Evolutionary conservation across 2,797 vertebrate genomes (phyloP).

Genomic region (Tapirus indicus): DNA sequence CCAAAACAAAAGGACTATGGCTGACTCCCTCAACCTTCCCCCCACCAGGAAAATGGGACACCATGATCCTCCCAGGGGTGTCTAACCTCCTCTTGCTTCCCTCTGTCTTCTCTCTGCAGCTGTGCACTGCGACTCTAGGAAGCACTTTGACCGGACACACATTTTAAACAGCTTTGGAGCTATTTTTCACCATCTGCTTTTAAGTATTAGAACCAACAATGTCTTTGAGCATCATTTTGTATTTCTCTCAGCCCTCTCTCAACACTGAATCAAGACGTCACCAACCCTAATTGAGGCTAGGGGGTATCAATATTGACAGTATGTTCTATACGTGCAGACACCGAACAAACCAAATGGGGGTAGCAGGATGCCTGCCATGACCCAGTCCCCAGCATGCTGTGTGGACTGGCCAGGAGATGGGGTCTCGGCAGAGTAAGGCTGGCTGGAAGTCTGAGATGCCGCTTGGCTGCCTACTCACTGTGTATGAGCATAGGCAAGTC

Average conservation of each 20-base stretch:
- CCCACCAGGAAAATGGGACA: neutral
- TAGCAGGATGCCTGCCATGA: neutral
- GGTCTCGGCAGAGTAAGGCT: neutral
- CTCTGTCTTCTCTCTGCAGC: neutral
- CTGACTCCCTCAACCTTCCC: neutral
- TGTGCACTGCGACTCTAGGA: neutral
- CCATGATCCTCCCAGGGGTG: neutral
- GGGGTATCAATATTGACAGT: neutral
- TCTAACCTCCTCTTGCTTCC: neutral
- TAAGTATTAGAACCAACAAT: conserved; percentile 42
- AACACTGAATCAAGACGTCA: conserved; percentile 51
- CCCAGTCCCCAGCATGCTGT: rapidly evolving
- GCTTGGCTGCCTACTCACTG: neutral
- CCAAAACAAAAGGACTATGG: neutral
- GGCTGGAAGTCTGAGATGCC: neutral
- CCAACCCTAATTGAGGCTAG: neutral
- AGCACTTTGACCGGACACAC: neutral
- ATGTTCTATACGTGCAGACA: neutral
- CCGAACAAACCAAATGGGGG: neutral
- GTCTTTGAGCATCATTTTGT: conserved; percentile 31
- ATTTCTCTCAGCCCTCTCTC: neutral
- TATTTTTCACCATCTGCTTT: conserved; percentile 68
- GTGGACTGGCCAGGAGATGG: too few relatives aligned
- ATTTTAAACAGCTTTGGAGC: conserved; percentile 51
- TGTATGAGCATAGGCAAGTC: neutral